Evolutionary conservation across 2,113 vertebrate species (phyloP).

Genomic region (Pan troglodytes): NHGRI_mPanTro3-v2.1_pri NC_072398.2:30714501-30715000

Average conservation of each 20-base stretch:
- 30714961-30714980: not conserved
- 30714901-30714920: fast-evolving
- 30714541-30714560: slow-evolving; percentile 43
- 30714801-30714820: slow-evolving; percentile 57
- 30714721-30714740: fast-evolving
- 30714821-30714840: slow-evolving; percentile 29
- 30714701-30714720: not conserved
- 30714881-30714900: slow-evolving; percentile 32
- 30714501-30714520: slow-evolving; percentile 64
- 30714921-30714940: not conserved
- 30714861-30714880: slow-evolving; percentile 6
- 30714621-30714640: not conserved
- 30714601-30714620: not conserved
- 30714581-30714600: not conserved
- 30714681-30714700: not conserved
- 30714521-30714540: not conserved
- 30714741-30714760: slow-evolving; percentile 49
- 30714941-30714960: not conserved
- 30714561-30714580: not conserved
- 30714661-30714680: not conserved
- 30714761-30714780: slow-evolving; percentile 52
- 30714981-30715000: not conserved
- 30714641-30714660: not conserved
- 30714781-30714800: slow-evolving; percentile 60
- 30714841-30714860: not conserved